Percentiles rank a stretch among this genome's conserved stretches.
Evolutionary conservation across 2,888 invertebrate species (phyloP).

Genomic region (Tachina lurida): DNA sequence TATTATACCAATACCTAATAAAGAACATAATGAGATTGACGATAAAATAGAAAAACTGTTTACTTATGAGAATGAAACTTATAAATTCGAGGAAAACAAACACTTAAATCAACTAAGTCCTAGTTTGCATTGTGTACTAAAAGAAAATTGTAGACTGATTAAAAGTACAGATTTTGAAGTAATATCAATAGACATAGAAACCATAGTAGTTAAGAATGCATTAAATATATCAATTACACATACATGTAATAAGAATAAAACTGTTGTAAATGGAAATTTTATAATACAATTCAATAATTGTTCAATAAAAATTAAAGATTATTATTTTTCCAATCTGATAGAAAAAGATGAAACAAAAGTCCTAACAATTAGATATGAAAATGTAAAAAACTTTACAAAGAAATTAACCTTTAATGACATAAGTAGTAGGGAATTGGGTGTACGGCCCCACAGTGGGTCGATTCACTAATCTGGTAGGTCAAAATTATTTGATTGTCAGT

Average conservation of each 20-base stretch:
- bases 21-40: neutral
- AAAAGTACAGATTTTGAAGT: neutral
- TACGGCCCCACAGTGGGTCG: too few relatives aligned
- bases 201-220: neutral
- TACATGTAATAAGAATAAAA: neutral
- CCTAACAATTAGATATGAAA: neutral
- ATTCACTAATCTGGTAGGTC: too few relatives aligned
- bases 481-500: too few relatives aligned
- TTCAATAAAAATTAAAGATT: conserved; percentile 1
- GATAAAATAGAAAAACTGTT: neutral
- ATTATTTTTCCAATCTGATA: neutral
- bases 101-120: neutral
- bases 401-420: neutral
- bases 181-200: neutral
- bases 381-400: neutral
- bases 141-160: neutral
- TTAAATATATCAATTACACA: neutral
- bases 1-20: neutral
- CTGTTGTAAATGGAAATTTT: neutral
- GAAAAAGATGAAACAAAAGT: neutral
- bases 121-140: neutral
- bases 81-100: neutral
- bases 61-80: neutral
- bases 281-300: neutral
- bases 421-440: too few relatives aligned